phyloP scores from a whole-genome alignment of 2,888 invertebrate species.

The Anthophora plumipes region DNA sequence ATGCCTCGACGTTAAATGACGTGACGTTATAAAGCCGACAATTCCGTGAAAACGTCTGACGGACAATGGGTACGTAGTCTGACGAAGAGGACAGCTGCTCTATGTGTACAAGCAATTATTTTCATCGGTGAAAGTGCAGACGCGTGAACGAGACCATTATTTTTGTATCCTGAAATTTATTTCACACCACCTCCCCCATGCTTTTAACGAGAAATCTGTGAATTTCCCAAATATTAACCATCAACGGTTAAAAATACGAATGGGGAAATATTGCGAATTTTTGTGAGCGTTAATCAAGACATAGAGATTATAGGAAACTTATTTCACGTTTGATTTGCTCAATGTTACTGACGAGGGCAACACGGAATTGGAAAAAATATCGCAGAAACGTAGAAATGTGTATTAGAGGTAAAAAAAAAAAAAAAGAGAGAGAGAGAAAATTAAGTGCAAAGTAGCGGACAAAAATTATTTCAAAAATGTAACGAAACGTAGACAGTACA shows the following conservation, averaged over 20 bases:
- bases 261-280: too few species aligned
- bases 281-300: too few species aligned
- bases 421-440: too few species aligned
- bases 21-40: slow-evolving; percentile 70
- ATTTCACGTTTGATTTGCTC: neutral
- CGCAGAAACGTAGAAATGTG: neutral
- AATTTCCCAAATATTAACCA: too few species aligned
- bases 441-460: neutral
- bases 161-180: slow-evolving; percentile 22
- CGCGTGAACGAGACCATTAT: slow-evolving; percentile 32
- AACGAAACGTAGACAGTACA: neutral
- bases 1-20: slow-evolving; percentile 71
- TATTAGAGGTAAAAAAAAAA: slow-evolving; percentile 3
- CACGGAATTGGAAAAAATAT: too few species aligned
- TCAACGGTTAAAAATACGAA: too few species aligned
- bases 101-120: slow-evolving; percentile 54
- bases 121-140: slow-evolving; percentile 19
- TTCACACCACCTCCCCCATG: neutral
- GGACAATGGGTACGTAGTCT: slow-evolving; percentile 53
- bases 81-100: slow-evolving; percentile 51
- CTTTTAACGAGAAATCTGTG: too few species aligned
- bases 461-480: slow-evolving; percentile 11
- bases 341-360: neutral
- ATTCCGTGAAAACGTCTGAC: slow-evolving; percentile 47
- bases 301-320: too few species aligned